Evolutionary conservation across 2,113 vertebrate species (phyloP).

Genomic region (Pantherophis guttatus): DNA sequence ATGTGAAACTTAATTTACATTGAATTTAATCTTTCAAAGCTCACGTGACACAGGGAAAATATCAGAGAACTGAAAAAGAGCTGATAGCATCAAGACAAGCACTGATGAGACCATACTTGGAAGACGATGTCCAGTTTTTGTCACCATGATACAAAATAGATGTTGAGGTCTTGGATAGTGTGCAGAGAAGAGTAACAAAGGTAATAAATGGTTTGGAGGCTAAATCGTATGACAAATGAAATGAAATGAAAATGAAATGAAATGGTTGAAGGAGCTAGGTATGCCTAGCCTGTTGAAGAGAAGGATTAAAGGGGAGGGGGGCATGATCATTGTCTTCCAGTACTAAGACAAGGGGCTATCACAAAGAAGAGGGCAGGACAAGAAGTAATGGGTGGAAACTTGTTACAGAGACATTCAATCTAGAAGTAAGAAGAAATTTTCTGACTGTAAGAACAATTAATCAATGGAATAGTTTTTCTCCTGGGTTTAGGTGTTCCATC

Average conservation of each 20-base stretch:
- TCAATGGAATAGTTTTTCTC: too few relatives aligned
- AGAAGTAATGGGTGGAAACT: not conserved
- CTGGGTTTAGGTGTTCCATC: not conserved
- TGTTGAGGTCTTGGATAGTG: not conserved
- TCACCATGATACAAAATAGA: not conserved
- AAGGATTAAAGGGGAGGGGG: not conserved
- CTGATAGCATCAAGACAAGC: not conserved
- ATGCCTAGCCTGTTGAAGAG: not conserved
- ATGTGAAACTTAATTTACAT: not conserved
- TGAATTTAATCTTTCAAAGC: not conserved
- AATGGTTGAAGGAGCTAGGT: not conserved
- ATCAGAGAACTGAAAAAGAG: not conserved
- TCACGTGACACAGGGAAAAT: not conserved
- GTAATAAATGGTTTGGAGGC: not conserved
- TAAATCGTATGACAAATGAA: not conserved
- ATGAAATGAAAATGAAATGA: too few relatives aligned
- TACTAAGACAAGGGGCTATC: not conserved
- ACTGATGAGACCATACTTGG: not conserved
- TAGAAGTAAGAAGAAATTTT: too few relatives aligned
- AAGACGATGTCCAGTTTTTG: not conserved
- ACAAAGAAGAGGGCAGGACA: not conserved
- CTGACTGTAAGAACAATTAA: too few relatives aligned
- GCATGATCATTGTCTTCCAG: not conserved
- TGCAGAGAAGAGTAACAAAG: not conserved
- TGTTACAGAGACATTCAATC: not conserved